Percentiles rank a stretch among this genome's conserved stretches.
phyloP scores from a whole-genome alignment of 2,113 vertebrate species.

The Gobius niger region DNA sequence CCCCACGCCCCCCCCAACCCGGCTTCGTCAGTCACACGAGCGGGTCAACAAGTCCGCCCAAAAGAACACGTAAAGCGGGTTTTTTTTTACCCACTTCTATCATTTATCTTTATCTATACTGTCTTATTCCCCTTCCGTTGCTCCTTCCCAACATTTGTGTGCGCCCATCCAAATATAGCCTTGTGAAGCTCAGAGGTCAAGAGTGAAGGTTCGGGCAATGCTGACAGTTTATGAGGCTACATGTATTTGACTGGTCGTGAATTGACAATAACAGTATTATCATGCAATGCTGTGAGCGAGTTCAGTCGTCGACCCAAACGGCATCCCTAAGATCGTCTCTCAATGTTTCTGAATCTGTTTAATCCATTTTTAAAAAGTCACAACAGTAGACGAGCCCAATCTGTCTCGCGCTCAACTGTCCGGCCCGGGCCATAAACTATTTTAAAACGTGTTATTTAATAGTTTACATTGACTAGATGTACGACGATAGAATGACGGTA shows the following conservation, averaged over 20 bases:
- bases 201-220: slow-evolving; percentile 29
- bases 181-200: slow-evolving; percentile 27
- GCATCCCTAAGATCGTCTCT: not conserved
- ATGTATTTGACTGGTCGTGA: not conserved
- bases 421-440: not conserved
- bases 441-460: slow-evolving; percentile 35
- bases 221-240: slow-evolving; percentile 11
- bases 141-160: slow-evolving; percentile 18
- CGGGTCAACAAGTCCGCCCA: slow-evolving; percentile 7
- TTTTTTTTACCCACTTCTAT: no score
- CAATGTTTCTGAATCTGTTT: not conserved
- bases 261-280: not conserved
- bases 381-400: not conserved
- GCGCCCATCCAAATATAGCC: slow-evolving; percentile 46
- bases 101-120: not conserved
- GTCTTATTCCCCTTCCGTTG: not conserved
- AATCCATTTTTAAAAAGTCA: slow-evolving; percentile 12
- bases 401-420: not conserved
- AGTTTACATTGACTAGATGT: slow-evolving; percentile 31
- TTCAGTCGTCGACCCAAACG: not conserved
- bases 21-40: not conserved
- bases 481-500: slow-evolving; percentile 33
- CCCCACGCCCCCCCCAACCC: not conserved
- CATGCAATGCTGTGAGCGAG: not conserved
- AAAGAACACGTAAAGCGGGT: not conserved